Conservation (phyloP, 2,888 invertebrate genomes). For the Eupithecia dodoneata region DNA sequence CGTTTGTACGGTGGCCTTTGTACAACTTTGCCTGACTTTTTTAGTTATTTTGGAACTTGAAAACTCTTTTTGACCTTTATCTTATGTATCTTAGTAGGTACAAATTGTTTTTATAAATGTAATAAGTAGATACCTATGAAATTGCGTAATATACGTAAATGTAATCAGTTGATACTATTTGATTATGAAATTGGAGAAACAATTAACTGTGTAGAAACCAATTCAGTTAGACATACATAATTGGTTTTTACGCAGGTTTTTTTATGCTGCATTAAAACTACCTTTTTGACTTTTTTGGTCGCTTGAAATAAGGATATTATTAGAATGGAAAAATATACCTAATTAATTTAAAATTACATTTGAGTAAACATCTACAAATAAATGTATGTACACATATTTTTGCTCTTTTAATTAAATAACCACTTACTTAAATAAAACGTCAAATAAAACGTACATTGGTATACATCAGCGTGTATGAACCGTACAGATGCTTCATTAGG, state of each 20-base stretch:
- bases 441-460: background rate
- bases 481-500: constrained; percentile 1
- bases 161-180: too few species aligned
- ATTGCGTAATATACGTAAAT: too few species aligned
- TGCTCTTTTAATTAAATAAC: too few species aligned
- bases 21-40: too few species aligned
- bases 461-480: background rate
- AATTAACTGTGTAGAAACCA: too few species aligned
- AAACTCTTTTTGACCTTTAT: background rate
- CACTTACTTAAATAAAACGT: background rate
- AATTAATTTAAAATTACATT: too few species aligned
- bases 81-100: background rate
- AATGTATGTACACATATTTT: too few species aligned
- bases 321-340: too few species aligned
- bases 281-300: background rate
- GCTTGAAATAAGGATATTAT: background rate
- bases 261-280: background rate
- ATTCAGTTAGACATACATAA: too few species aligned
- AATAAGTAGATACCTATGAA: too few species aligned
- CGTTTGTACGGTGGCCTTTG: background rate
- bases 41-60: background rate
- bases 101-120: background rate
- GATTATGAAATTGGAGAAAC: too few species aligned
- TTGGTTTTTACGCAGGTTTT: background rate
- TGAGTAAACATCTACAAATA: too few species aligned